Conservation (phyloP, 2,113 vertebrate species). For the Cavia aperea region DNA sequence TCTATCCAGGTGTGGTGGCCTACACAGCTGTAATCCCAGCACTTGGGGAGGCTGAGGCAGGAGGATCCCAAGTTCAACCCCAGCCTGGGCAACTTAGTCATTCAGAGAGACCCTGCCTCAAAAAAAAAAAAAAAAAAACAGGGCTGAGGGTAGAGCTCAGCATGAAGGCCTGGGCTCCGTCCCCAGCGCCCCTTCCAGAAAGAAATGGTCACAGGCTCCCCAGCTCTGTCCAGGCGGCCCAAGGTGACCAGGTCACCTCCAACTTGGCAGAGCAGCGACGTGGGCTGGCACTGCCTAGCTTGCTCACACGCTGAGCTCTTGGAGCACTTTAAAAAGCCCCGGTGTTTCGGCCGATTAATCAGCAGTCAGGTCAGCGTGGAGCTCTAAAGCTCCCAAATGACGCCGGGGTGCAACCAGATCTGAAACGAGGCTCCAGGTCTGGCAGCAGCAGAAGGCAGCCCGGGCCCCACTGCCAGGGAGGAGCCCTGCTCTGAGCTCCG, state of each 20-base stretch:
- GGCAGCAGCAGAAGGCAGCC: not conserved
- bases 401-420: not conserved
- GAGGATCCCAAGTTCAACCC: not conserved
- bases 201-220: not conserved
- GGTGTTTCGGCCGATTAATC: not conserved
- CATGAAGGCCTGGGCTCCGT: not conserved
- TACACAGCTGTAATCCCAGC: not conserved
- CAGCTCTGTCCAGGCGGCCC: not conserved
- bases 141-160: not conserved
- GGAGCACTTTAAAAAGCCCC: not conserved
- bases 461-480: not conserved
- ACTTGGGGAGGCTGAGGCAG: not conserved
- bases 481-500: not conserved
- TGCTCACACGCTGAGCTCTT: not conserved
- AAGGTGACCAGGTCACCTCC: not conserved
- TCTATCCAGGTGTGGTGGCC: not conserved
- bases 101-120: not conserved
- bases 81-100: not conserved
- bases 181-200: not conserved
- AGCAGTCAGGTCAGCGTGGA: not conserved
- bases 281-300: not conserved
- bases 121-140: not conserved
- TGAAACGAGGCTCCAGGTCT: not conserved
- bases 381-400: not conserved
- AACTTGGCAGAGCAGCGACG: not conserved